These are phyloP conservation scores for Nomada ferruginata DNA, from an alignment of 2,888 invertebrate genomes.

Conservation along the genomic window DNA sequence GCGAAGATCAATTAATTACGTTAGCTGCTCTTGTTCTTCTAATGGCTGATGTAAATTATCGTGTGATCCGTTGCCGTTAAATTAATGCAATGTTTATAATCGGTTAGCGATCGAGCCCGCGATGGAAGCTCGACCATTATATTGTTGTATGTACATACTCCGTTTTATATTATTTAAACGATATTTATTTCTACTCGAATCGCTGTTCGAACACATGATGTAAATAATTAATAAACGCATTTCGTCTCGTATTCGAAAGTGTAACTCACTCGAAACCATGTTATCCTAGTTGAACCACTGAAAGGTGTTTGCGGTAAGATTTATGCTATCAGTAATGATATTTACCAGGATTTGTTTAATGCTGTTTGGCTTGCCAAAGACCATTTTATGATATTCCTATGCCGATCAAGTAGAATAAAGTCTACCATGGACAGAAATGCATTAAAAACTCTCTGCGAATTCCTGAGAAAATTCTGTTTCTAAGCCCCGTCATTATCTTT, in stretches of 20 bases:
- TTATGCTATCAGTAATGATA: too few species aligned
- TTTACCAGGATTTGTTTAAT: too few species aligned
- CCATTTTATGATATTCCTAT: too few species aligned
- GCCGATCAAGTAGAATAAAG: too few species aligned
- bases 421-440: too few species aligned
- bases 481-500: too few species aligned
- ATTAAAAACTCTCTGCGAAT: too few species aligned
- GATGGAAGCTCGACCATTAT: slow-evolving; percentile 60
- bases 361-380: too few species aligned
- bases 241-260: slow-evolving; percentile 39
- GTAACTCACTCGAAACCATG: neutral
- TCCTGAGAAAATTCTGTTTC: too few species aligned
- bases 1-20: slow-evolving; percentile 28
- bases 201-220: slow-evolving; percentile 68
- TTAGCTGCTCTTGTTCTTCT: slow-evolving; percentile 42
- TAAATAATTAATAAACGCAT: slow-evolving; percentile 74
- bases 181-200: slow-evolving; percentile 76
- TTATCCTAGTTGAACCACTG: neutral
- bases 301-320: too few species aligned
- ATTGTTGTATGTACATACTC: slow-evolving; percentile 77
- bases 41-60: slow-evolving; percentile 52
- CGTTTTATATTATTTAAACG: slow-evolving; percentile 73
- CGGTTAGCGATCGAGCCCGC: slow-evolving; percentile 56
- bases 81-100: slow-evolving; percentile 68
- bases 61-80: slow-evolving; percentile 71